Base-by-base conservation (phyloP, 92 coral and sea anemone genomes). In the Bergia sp. region DNA sequence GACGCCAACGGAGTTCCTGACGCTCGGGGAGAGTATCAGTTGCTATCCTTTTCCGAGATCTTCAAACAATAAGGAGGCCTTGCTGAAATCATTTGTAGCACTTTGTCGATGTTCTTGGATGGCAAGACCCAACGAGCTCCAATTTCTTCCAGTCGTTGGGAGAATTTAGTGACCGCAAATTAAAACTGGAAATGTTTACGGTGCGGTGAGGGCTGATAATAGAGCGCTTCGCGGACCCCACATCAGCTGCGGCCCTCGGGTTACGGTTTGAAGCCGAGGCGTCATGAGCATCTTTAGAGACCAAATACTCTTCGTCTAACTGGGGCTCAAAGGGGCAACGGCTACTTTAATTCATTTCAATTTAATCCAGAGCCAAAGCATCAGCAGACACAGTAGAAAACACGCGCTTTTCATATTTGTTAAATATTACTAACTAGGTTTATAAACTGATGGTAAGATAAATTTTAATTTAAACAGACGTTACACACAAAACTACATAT, bases 71-170 rank as follows among this genome's bases (percentile, higher is more conserved):
- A 65, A 29, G 21, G 73, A 12, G 73, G 73, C 73, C 12, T 29
- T 29, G 21, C 73, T 65, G 73, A 65, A 65, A 29, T 65, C 73
- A 29, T 3, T 65, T 12, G 21, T 65, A 29, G 73, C 73, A 65
- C 21, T 65, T 65, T 65, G 73, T 65, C 73, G 73, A 65, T 65
- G 73, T 29, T 65, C 73, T 65, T 65, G 73, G 73, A 65, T 65
- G 73, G 73, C 73, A 69, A 40, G 75, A 75, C 50, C 79, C 53
- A 10, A 75, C 79, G 11, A 75, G 79, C 37, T 75, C 79, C n/a
- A 75, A 13, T 75, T 75, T 75, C 40, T 75, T 75, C 79, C 49
- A 37, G 40, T 75, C 79, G 79, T 75, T 75, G 37, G 79, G 79
- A 44, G 79, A 75, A 41, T 75, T 75, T 42, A 75, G 40, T 29